These are phyloP conservation scores for Cyrtorhinus lividipennis DNA, from an alignment of 1,140 invertebrate genomes.

Conservation along the genomic window DNA sequence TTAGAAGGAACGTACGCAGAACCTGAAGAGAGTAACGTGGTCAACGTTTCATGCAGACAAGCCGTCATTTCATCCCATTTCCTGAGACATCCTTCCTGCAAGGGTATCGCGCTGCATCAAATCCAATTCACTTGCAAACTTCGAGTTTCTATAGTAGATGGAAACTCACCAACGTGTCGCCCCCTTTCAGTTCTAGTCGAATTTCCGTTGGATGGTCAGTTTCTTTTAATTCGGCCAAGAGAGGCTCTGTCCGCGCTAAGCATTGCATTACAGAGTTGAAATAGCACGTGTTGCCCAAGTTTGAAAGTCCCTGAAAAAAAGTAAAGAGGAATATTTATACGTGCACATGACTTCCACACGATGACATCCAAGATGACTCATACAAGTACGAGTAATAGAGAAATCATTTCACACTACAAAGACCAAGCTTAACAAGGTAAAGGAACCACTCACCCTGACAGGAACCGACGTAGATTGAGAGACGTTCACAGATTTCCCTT, in stretches of 20 bases:
- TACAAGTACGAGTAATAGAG: too few relatives aligned
- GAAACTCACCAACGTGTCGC: conserved; percentile 28
- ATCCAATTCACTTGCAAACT: too few relatives aligned
- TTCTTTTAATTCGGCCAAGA: conserved; percentile 56
- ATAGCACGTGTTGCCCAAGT: conserved; percentile 93
- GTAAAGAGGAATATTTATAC: not conserved
- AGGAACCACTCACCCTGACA: too few relatives aligned
- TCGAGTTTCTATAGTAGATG: not conserved
- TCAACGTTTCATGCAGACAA: conserved; percentile 44
- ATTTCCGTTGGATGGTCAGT: conserved; percentile 50
- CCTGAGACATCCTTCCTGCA: conserved; percentile 42
- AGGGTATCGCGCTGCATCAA: not conserved
- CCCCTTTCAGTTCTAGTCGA: conserved; percentile 47
- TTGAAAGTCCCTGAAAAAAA: conserved; percentile 47
- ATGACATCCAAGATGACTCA: not conserved
- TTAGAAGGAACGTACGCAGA: conserved; percentile 51
- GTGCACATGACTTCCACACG: not conserved
- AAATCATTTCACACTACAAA: too few relatives aligned
- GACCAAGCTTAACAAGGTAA: too few relatives aligned
- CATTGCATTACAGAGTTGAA: conserved; percentile 92
- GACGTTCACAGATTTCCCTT: too few relatives aligned
- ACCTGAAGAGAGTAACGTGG: conserved; percentile 27
- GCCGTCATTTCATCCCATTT: conserved; percentile 56
- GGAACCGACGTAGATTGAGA: too few relatives aligned
- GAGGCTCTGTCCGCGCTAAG: conserved; percentile 68